Conservation (phyloP, 2,797 vertebrate genomes). For the Sebastes nivosus region DNA sequence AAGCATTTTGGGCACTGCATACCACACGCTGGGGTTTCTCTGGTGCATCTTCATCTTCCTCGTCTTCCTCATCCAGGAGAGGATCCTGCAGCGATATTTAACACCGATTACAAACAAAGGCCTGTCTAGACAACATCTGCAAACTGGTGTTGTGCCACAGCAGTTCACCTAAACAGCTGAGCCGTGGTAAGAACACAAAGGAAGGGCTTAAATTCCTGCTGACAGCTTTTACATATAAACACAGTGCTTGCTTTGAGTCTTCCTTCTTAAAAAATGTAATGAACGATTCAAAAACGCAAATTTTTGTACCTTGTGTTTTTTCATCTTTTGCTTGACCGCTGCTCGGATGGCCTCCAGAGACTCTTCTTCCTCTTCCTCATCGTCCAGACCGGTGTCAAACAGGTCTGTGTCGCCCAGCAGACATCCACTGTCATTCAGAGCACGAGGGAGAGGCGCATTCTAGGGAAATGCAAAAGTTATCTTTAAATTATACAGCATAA, state of each 20-base stretch:
- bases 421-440: conserved; percentile 93
- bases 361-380: conserved; percentile 87
- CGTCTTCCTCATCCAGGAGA: conserved; percentile 51
- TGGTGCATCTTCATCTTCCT: conserved; percentile 43
- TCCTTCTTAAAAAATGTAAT: background rate
- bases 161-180: background rate
- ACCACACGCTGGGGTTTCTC: conserved; percentile 77
- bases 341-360: conserved; percentile 90
- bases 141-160: background rate
- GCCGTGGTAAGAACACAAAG: background rate
- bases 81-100: conserved; percentile 55
- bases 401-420: conserved; percentile 90
- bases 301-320: conserved; percentile 76
- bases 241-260: background rate
- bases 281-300: background rate
- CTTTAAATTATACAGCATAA: background rate
- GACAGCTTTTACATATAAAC: background rate
- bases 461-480: conserved; percentile 27
- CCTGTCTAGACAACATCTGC: no score
- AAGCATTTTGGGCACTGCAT: background rate
- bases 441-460: conserved; percentile 47
- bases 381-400: conserved; percentile 90
- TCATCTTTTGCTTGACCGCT: conserved; percentile 86
- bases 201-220: background rate
- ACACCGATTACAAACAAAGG: background rate